phyloP scores from a whole-genome alignment of 1,140 invertebrate genomes.

The Drosophila arizonae region DNA sequence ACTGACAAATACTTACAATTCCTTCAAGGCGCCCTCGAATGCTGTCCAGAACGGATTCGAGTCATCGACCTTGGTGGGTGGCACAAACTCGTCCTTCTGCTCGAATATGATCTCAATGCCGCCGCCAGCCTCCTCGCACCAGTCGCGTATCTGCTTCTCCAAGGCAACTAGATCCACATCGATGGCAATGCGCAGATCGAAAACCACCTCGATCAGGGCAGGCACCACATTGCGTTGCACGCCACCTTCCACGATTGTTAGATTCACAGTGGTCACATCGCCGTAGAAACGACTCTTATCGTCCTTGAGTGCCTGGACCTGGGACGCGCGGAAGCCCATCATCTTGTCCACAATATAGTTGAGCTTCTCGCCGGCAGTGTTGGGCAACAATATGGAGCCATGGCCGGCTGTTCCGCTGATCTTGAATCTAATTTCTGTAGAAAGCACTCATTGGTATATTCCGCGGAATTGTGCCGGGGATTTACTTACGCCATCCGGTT shows the following conservation, averaged over 20 bases:
- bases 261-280: constrained; percentile 94
- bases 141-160: constrained; percentile 86
- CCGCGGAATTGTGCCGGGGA: too few species aligned
- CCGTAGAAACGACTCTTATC: constrained; percentile 88
- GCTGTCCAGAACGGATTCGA: constrained; percentile 92
- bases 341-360: constrained; percentile 89
- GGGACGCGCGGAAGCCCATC: constrained; percentile 88
- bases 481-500: constrained; percentile 86
- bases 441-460: constrained; percentile 83
- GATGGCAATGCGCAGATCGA: constrained; percentile 91
- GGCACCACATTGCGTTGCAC: constrained; percentile 97
- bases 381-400: constrained; percentile 91
- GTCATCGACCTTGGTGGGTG: constrained; percentile 87
- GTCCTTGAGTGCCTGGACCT: constrained; percentile 86
- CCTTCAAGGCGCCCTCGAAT: constrained; percentile 86
- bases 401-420: constrained; percentile 92
- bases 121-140: constrained; percentile 92
- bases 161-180: constrained; percentile 86
- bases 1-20: constrained; percentile 83
- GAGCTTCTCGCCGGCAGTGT: constrained; percentile 94
- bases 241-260: constrained; percentile 93
- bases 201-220: constrained; percentile 88
- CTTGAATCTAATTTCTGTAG: constrained; percentile 81
- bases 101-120: constrained; percentile 89
- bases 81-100: constrained; percentile 86